Percentiles rank a stretch among this genome's conserved stretches.
These are phyloP conservation scores for Palythoa heliodiscus DNA, from an alignment of 92 coral and sea anemone species.

Conservation along the genomic window DNA sequence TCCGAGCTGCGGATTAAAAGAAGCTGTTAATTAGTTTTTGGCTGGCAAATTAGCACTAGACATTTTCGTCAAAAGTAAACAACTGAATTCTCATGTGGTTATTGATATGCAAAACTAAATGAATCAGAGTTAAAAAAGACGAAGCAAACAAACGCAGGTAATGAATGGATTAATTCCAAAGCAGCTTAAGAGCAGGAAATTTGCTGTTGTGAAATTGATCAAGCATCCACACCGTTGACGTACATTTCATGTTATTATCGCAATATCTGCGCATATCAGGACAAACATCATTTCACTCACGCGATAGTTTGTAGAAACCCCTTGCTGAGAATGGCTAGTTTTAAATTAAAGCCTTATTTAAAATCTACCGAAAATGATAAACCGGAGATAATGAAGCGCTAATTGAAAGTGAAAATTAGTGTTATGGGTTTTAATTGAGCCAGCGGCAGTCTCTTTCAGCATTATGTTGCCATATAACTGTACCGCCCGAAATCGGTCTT, in stretches of 20 bases:
- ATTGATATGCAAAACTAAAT: not conserved
- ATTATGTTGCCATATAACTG: not conserved
- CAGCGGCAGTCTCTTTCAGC: slow-evolving; percentile 14
- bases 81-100: not conserved
- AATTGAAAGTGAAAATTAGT: slow-evolving; percentile 9
- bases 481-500: not conserved
- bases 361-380: slow-evolving; percentile 14
- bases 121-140: not conserved
- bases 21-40: slow-evolving; percentile 4
- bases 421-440: not conserved
- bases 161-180: not conserved
- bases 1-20: not conserved
- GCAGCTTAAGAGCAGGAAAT: not conserved
- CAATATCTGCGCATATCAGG: not conserved
- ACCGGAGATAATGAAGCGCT: not conserved
- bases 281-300: slow-evolving; percentile 22
- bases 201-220: slow-evolving; percentile 12
- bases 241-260: not conserved
- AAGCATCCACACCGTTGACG: not conserved
- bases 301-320: not conserved
- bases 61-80: not conserved
- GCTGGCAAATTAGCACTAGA: not conserved
- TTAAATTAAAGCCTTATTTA: not conserved
- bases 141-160: not conserved
- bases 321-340: not conserved